phyloP scores from a whole-genome alignment of 1,140 invertebrate genomes.

The Hestina assimilis region DNA sequence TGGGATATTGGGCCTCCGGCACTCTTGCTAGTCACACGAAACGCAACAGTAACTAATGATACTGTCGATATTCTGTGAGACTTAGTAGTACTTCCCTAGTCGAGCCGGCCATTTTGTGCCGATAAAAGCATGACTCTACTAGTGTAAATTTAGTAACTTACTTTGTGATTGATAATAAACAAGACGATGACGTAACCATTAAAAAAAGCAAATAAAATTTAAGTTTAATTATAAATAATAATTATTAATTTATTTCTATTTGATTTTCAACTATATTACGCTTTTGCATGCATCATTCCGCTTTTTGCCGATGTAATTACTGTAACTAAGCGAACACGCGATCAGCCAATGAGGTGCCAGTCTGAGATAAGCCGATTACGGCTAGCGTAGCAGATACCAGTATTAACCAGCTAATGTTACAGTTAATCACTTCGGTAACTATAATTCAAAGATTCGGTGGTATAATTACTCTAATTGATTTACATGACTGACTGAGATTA shows the following conservation, averaged over 20 bases:
- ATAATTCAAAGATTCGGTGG: conserved; percentile 1
- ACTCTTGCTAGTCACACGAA: too few species aligned
- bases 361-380: conserved; percentile 3
- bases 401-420: background rate
- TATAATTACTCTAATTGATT: background rate
- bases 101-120: too few species aligned
- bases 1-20: too few species aligned
- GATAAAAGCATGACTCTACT: too few species aligned
- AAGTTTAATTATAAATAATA: background rate
- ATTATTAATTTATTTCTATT: background rate
- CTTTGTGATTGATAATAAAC: too few species aligned
- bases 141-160: too few species aligned
- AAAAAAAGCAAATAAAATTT: too few species aligned
- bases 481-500: too few species aligned
- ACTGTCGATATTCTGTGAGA: too few species aligned
- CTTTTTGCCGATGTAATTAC: background rate
- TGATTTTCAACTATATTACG: background rate
- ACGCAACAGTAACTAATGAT: too few species aligned
- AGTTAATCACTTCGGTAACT: background rate
- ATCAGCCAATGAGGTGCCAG: conserved; percentile 10
- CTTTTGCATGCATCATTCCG: background rate
- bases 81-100: too few species aligned
- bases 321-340: conserved; percentile 3
- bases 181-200: too few species aligned
- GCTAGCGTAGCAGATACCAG: background rate